phyloP scores from a whole-genome alignment of 1,140 invertebrate genomes.

The Drosophila nannoptera region DNA sequence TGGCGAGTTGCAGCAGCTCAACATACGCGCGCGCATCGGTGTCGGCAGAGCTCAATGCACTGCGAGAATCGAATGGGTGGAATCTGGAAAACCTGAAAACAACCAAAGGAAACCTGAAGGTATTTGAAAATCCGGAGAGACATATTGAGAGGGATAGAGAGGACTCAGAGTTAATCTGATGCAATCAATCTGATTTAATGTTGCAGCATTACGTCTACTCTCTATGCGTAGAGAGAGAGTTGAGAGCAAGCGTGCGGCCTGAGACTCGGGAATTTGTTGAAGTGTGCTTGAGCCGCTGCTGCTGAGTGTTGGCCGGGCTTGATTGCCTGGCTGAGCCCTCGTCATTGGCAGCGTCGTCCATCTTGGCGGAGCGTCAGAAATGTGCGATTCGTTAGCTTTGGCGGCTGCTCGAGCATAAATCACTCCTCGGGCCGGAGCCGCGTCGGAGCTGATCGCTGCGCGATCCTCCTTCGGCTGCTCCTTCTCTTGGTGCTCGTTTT shows the following conservation, averaged over 20 bases:
- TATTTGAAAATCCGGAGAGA: no score
- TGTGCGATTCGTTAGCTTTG: slow-evolving; percentile 70
- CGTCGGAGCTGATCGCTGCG: slow-evolving; percentile 35
- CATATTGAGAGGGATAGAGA: no score
- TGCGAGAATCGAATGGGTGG: slow-evolving; percentile 10
- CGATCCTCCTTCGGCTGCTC: slow-evolving; percentile 39
- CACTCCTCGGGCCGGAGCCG: slow-evolving; percentile 37
- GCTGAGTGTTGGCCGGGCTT: slow-evolving; percentile 51
- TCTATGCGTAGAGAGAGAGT: neutral
- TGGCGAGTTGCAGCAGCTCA: slow-evolving; percentile 14
- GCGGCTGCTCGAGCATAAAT: slow-evolving; percentile 66
- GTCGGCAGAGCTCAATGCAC: neutral
- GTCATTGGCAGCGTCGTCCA: slow-evolving; percentile 62
- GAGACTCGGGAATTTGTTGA: slow-evolving; percentile 1
- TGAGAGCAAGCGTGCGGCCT: neutral
- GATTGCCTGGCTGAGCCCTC: slow-evolving; percentile 62
- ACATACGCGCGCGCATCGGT: slow-evolving; percentile 6
- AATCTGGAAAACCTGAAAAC: no score
- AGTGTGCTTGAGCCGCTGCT: slow-evolving; percentile 19
- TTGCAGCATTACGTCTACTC: neutral
- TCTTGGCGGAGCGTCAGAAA: slow-evolving; percentile 67
- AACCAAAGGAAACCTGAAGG: no score
- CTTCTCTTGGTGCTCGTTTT: slow-evolving; percentile 1
- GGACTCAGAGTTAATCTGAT: no score
- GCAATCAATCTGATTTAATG: no score